Base-by-base conservation (phyloP, 2,888 invertebrate genomes). In the Melanchra persicariae region DNA sequence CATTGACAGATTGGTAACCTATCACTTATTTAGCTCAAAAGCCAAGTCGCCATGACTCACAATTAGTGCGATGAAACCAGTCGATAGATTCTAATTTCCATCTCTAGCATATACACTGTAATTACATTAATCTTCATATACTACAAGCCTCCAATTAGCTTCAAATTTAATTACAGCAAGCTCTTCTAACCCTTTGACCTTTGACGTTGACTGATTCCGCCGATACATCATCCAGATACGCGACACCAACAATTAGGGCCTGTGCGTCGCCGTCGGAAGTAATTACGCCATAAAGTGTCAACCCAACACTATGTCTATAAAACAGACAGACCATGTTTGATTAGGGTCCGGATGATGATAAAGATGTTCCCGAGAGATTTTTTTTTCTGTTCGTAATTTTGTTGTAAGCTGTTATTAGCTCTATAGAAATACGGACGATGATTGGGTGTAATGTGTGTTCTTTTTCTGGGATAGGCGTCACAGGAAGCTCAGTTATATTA, bases 181-280 rank as follows among this genome's bases (percentile, higher is more conserved):
- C 84, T 82, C 78, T 75, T 77, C 73, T 79, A 75, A 74, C 79
- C 83, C 83, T 78, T 83, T 86, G 84, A 88, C 86, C 77, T 84
- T 65, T 81, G 84, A 87, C 90, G 87, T 87, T 90, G 92, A 91
- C 89, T 90, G 91, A 92, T 92, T 87, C 82, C 82, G 81, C 88
- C 87, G 83, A 91, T 92, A 89, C 87, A 89, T 92, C 91, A 91
- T 89, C 87, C 47, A 88, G 91, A 89, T 90, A 91, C 83, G 83
- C 85, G 89, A 91, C 87, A 90, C 88, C 88, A 87, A 87, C 89
- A 89, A 91, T 90, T 89, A 89, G 82, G 85, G 86, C 79, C 70
- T 83, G 83, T 78, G 74, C 67, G 81, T 74, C 87, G 92, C 74
- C 67, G 81, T 74, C 87, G 92, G 92, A 92, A 89, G 90, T 90